Evolutionary conservation across 1,140 invertebrate genomes (phyloP), one percentile per base, ranked within the genome.

Genomic region (Ephestia elutella): DNA sequence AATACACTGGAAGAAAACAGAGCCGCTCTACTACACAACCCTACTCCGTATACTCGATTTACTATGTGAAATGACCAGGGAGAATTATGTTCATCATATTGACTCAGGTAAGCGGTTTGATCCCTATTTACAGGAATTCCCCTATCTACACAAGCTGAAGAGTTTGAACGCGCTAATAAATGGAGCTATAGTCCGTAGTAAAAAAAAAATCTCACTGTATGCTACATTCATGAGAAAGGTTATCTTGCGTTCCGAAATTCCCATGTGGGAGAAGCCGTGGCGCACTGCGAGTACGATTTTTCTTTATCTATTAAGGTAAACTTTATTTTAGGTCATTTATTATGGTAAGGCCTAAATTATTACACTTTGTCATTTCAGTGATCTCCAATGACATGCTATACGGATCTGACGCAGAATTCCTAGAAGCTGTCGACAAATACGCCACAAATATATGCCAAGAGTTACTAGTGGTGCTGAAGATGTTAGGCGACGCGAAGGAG

Each of bases 311-410:
- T n/a, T n/a, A n/a, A n/a, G n/a, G n/a, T n/a, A n/a, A n/a, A n/a
- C n/a, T n/a, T n/a, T n/a, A n/a, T n/a, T n/a, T n/a, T n/a, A n/a
- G n/a, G n/a, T n/a, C n/a, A n/a, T n/a, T n/a, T n/a, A n/a, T n/a
- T n/a, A n/a, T n/a, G n/a, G n/a, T n/a, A n/a, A n/a, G n/a, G n/a
- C n/a, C n/a, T n/a, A n/a, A 25, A 25, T 25, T 25, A 3, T 25
- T 2, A 25, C 21, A 25, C 21, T 25, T 56, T 70, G 49, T 66
- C 60, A 61, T 75, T 91, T 89, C 87, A 96, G 96, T 98, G 55
- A 94, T 98, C 78, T 97, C 97, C 1, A 99, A 99, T 84, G 97
- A 99, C 82, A 91, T 93, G 53, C 85, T 99, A n/a, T 98, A 98
- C 83, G 97, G 96, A 1, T 92, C 92, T 44, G 96, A 98, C 89